These are phyloP conservation scores for Lasioglossum morio DNA, from an alignment of 2,888 invertebrate species.

Conservation along the genomic window DNA sequence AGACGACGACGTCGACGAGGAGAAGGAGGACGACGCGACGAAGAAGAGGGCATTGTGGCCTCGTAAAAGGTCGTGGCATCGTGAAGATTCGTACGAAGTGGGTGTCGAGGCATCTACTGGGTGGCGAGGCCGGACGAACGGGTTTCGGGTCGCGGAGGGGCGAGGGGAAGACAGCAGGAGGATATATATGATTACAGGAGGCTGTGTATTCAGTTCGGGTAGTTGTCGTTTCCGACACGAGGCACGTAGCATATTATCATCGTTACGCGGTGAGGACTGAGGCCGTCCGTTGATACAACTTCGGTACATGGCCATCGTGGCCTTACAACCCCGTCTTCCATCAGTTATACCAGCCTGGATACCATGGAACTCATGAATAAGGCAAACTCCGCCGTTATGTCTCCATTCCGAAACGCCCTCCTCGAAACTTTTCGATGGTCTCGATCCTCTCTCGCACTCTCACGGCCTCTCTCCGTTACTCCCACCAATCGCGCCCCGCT, in stretches of 20 bases:
- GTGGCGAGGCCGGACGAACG: constrained; percentile 40
- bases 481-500: background rate
- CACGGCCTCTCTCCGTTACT: background rate
- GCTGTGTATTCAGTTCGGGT: constrained; percentile 75
- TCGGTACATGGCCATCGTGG: constrained; percentile 75
- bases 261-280: constrained; percentile 74
- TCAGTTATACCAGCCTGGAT: constrained; percentile 71
- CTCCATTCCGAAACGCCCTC: constrained; percentile 77
- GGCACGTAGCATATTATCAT: constrained; percentile 78
- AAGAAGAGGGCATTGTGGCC: constrained; percentile 51
- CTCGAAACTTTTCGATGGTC: constrained; percentile 72
- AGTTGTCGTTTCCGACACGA: constrained; percentile 76
- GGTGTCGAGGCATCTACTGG: constrained; percentile 61
- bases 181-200: constrained; percentile 72
- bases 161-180: background rate
- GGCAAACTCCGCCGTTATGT: constrained; percentile 76
- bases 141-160: background rate
- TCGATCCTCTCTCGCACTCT: background rate
- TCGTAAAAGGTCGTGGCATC: constrained; percentile 63
- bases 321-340: constrained; percentile 75
- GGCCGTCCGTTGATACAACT: constrained; percentile 76
- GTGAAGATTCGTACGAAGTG: constrained; percentile 65
- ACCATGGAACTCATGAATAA: constrained; percentile 76
- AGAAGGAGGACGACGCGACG: background rate
- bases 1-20: background rate